Evolutionary conservation across 2,888 invertebrate genomes (phyloP), one percentile per base, ranked within the genome.

Genomic region (Piscicola geometra): DNA sequence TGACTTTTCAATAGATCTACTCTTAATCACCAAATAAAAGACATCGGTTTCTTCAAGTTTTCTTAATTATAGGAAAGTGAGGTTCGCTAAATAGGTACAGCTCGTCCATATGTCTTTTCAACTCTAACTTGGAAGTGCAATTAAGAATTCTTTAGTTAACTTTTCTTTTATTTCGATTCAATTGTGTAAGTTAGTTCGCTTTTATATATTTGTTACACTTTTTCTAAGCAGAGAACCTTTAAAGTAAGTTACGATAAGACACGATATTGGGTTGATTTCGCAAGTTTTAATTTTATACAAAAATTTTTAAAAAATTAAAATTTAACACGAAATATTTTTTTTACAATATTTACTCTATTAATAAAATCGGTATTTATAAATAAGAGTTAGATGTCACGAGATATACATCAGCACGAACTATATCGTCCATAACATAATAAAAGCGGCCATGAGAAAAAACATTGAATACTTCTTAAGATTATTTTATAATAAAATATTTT

Each of bases 321-420:
- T 56, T 25, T 18, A 56, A 47, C 50, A 25, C n/a, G 60, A 25
- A 18, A 56, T 18, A 9, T 56, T 56, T 25, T 18, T 56, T 56
- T 56, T 56, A 15, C 5, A 56, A 56, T 56, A 56, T 56, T 56
- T 21, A n/a, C 15, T 56, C 9, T 3, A 25, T 56, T 25, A 56
- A 56, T 56, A 56, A 56, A 56, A 56, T 56, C 21, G 9, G n/a
- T 56, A 56, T 56, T 25, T 56, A 56, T 56, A 56, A 56, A 56
- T 56, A 18, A 56, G 15, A 56, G n/a, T 56, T 56, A 56, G 60
- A 56, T 56, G 60, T 56, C 60, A 56, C 60, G 60, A 56, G 60
- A 56, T 56, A 56, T 56, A 56, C n/a, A 56, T 25, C 25, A 56
- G 60, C 60, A 56, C 60, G 60, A 56, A 56, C n/a, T 56, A 25